Conservation (phyloP, 2,113 vertebrate genomes). For the Tricholaema leucomelas region DNA sequence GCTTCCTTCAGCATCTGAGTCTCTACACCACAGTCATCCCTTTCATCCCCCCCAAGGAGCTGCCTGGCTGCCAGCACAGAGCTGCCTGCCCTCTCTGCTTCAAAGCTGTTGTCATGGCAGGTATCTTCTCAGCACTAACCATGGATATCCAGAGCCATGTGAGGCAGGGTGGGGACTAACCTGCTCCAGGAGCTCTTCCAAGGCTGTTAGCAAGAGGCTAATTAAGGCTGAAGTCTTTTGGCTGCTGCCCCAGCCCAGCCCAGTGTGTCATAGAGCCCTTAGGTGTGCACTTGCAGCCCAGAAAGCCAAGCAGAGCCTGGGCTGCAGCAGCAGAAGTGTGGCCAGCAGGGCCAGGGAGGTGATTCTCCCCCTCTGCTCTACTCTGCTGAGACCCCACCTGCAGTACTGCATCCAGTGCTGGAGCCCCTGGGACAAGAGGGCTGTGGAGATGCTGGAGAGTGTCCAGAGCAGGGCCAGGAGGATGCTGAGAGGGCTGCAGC, state of each 20-base stretch:
- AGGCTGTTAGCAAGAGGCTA: not conserved
- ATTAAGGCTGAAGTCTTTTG: not conserved
- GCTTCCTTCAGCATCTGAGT: not conserved
- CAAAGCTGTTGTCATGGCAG: not conserved
- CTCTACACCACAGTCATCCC: not conserved
- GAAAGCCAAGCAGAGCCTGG: no score
- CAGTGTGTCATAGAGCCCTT: not conserved
- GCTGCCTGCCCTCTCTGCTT: not conserved
- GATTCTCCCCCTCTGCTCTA: no score
- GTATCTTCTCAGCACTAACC: not conserved
- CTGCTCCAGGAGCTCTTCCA: not conserved
- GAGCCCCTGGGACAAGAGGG: no score
- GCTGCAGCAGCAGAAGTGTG: no score
- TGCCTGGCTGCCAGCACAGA: not conserved
- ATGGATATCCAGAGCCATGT: not conserved
- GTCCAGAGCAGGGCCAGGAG: no score
- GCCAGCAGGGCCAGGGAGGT: no score
- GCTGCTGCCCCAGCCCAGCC: not conserved
- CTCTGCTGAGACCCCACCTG: no score
- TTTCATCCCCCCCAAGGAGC: not conserved
- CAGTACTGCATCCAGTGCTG: no score
- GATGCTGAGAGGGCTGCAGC: no score
- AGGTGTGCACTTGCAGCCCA: no score
- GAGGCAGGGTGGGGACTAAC: not conserved
- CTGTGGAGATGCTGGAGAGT: no score